Conservation (phyloP, 2,113 vertebrate genomes). For the Corvus hawaiiensis region DNA sequence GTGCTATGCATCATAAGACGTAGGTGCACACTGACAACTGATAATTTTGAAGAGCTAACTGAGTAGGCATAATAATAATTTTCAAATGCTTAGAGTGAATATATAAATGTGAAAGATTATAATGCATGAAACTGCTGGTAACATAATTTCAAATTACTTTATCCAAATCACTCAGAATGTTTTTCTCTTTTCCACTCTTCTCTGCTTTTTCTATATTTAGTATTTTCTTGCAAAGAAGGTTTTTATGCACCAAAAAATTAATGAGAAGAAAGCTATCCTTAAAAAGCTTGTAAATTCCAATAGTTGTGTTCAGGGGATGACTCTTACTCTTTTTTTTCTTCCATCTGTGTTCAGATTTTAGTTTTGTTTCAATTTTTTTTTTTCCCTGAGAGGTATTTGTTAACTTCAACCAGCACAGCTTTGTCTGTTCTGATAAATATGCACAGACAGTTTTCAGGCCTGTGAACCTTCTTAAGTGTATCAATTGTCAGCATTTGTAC, state of each 20-base stretch:
- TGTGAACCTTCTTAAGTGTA: slow-evolving; percentile 29
- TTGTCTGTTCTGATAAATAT: slow-evolving; percentile 24
- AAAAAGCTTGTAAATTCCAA: not conserved
- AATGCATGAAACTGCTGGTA: not conserved
- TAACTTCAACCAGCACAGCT: not conserved
- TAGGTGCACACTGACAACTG: not conserved
- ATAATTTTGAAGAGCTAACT: not conserved
- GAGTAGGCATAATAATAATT: not conserved
- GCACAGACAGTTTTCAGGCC: slow-evolving; percentile 16
- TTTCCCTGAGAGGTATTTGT: not conserved
- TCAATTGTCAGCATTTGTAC: slow-evolving; percentile 64
- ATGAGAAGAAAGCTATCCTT: not conserved
- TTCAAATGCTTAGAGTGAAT: not conserved
- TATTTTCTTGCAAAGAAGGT: not conserved
- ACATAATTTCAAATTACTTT: slow-evolving; percentile 12
- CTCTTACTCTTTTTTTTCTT: too few species aligned
- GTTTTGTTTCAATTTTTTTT: not conserved
- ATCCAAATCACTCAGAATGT: not conserved
- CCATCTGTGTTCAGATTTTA: not conserved
- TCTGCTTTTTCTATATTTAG: not conserved
- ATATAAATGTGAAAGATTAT: not conserved
- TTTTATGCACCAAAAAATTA: not conserved
- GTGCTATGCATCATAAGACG: not conserved
- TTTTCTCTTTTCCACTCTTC: not conserved
- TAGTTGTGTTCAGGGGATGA: not conserved